Evolutionary conservation across 2,113 vertebrate genomes (phyloP), one percentile per base, ranked within the genome.

Genomic region (Heliornis fulica): DNA sequence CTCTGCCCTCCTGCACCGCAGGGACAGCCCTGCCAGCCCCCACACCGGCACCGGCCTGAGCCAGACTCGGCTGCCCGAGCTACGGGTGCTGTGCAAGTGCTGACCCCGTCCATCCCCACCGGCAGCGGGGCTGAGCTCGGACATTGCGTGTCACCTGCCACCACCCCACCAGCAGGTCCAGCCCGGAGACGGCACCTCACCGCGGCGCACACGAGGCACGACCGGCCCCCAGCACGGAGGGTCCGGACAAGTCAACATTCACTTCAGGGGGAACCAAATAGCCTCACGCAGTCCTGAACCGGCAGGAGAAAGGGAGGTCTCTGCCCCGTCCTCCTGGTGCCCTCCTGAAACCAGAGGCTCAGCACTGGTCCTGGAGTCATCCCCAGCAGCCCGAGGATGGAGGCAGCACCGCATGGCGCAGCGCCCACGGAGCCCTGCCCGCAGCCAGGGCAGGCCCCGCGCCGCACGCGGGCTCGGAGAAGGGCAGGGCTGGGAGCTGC

Each of bases 351-450:
- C 0, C 1, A 60, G 40, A 34, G 22, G 60, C 61, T 69, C 34
- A 10, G 46, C 0, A 0, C 65, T 38, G 19, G 5, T 50, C 41
- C 34, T 1, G 1, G 13, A 36, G 31, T 8, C 34, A 11, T 21
- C 31, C 26, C 51, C 65, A 57, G 12, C 34, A 75, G 40, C 46
- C 6, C 15, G 72, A 41, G 46, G 46, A 75, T 41, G 32, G 13
- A n/a, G 54, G 28, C 22, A 43, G 4, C 40, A 54, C n/a, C 1
- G 41, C 59, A 15, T 1, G 7, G 69, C 63, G 31, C 40, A 29
- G 65, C 54, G 9, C 26, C 72, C 8, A 1, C 29, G 17, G 59
- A 60, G 72, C 25, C n/a, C 59, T 56, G 16, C 18, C 71, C 15
- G 34, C 32, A 17, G 34, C 68, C 5, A 0, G 50, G 64, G 68